These are phyloP conservation scores for Apaloderma vittatum DNA, from an alignment of 2,113 vertebrate genomes.

Conservation along the genomic window DNA sequence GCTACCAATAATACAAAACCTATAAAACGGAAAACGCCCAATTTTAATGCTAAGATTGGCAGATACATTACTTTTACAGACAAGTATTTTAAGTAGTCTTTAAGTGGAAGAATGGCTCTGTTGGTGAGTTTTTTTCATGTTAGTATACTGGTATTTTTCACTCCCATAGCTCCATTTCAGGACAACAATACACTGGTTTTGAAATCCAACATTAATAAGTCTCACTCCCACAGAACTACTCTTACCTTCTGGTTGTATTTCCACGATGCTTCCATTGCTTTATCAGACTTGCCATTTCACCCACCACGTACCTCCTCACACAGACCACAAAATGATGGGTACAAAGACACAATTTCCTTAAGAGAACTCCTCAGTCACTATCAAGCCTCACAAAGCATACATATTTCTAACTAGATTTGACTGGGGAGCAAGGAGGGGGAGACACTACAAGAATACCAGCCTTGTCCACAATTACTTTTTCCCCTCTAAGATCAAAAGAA, in stretches of 20 bases:
- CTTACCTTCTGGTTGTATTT: rapidly evolving
- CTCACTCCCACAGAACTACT: not conserved
- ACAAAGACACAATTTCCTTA: not conserved
- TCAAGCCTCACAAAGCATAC: not conserved
- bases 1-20: not conserved
- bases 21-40: not conserved
- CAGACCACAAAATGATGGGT: not conserved
- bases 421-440: not conserved
- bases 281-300: rapidly evolving
- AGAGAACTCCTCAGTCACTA: not conserved
- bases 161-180: not conserved
- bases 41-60: not conserved
- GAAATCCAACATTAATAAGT: not conserved
- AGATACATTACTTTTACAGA: not conserved
- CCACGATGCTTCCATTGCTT: not conserved
- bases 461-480: not conserved
- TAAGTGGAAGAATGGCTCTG: not conserved
- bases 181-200: not conserved
- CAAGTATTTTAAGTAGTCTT: not conserved
- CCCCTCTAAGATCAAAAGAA: not conserved
- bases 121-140: not conserved
- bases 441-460: not conserved
- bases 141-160: not conserved
- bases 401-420: not conserved
- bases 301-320: not conserved